A percentile compares a stretch with the other conserved stretches of the same genome.
Evolutionary conservation across 2,113 vertebrate genomes (phyloP).

Genomic region (Geothlypis trichas): DNA sequence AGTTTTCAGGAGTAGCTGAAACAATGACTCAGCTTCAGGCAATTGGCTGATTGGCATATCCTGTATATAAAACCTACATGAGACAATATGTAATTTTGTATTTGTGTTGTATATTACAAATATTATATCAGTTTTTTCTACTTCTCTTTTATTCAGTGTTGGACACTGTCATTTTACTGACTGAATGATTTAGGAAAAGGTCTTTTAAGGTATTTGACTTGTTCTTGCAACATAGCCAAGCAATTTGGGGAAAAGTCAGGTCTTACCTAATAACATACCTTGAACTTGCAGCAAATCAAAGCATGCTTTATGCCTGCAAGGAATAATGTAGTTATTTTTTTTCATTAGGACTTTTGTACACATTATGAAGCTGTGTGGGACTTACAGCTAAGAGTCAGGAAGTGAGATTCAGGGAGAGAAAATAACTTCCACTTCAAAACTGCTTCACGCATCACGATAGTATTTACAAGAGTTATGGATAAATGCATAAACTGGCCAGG

Average conservation of each 20-base stretch:
- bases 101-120: background rate
- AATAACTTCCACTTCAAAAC: background rate
- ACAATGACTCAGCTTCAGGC: background rate
- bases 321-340: background rate
- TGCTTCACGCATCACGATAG: rapidly evolving
- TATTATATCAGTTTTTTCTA: background rate
- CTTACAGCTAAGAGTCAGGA: background rate
- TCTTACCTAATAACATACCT: background rate
- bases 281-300: background rate
- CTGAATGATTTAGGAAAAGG: background rate
- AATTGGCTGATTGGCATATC: background rate
- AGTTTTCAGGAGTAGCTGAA: background rate
- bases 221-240: background rate
- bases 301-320: rapidly evolving
- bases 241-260: background rate
- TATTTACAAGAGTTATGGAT: background rate
- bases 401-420: background rate
- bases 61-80: background rate
- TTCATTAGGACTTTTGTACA: background rate
- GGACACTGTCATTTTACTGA: background rate
- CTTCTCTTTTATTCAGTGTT: background rate
- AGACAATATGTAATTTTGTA: background rate
- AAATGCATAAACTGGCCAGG: background rate
- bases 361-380: background rate
- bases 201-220: background rate